phyloP scores from a whole-genome alignment of 2,797 vertebrate species.

The Paguma larvata region DNA sequence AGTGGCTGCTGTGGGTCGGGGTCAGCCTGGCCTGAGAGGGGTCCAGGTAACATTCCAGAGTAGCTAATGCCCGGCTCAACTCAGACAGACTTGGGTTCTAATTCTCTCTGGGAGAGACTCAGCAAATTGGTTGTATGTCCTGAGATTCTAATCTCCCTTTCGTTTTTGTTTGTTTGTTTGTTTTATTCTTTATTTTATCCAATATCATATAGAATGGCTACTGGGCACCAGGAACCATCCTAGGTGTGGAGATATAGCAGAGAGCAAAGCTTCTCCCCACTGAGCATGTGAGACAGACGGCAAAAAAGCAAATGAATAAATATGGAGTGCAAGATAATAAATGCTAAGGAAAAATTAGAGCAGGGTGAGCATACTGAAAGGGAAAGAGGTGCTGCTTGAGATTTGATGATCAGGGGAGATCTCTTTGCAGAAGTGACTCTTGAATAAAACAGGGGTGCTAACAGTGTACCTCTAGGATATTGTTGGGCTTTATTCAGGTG shows the following conservation, averaged over 20 bases:
- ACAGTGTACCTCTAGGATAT: neutral
- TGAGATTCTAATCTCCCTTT: neutral
- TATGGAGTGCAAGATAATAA: neutral
- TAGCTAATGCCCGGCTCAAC: neutral
- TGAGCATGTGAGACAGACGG: neutral
- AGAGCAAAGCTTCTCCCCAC: neutral
- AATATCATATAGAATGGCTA: neutral
- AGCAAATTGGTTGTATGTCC: neutral
- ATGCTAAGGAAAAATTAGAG: neutral
- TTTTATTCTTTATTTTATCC: neutral
- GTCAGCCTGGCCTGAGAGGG: neutral
- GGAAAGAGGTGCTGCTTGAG: neutral
- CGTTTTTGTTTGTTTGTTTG: neutral
- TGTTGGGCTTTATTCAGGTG: neutral
- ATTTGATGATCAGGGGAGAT: too few species aligned
- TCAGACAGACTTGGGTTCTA: neutral
- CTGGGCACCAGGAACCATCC: neutral
- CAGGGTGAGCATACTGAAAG: neutral
- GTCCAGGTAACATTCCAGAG: rapidly evolving
- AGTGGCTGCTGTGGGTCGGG: rapidly evolving
- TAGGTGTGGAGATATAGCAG: neutral
- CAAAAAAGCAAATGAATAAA: neutral
- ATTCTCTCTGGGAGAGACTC: neutral
- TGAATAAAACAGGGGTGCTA: neutral
- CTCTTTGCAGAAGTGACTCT: neutral